Conservation (phyloP, 37 sponge, comb jelly and placozoan genomes). For the Bolinopsis microptera region DNA sequence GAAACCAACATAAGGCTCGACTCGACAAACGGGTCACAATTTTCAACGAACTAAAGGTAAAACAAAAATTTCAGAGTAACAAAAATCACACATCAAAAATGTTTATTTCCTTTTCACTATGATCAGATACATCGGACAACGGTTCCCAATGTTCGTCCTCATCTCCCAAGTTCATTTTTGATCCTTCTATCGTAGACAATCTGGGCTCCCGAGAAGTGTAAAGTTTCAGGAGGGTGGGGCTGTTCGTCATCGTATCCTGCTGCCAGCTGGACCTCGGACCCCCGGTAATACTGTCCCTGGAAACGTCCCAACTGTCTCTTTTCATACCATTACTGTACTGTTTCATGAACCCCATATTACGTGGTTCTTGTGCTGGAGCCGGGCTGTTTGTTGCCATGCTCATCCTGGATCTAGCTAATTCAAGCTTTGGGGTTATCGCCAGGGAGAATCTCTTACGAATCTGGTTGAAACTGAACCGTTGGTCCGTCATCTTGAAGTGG, state of each 20-base stretch:
- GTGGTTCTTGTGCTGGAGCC: not conserved
- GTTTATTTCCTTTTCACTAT: not conserved
- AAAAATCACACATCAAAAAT: constrained; percentile 10
- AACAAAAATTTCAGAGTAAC: too few species aligned
- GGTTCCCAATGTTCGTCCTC: too few species aligned
- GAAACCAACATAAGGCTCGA: constrained; percentile 32
- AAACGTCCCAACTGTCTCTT: constrained; percentile 7
- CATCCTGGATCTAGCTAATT: not conserved
- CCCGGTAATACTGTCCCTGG: not conserved
- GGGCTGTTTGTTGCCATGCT: not conserved
- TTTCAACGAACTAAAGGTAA: constrained; percentile 58
- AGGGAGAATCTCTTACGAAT: not conserved
- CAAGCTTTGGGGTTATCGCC: not conserved
- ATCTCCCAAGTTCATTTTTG: not conserved
- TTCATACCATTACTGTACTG: constrained; percentile 18
- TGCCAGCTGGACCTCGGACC: not conserved
- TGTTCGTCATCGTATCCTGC: not conserved
- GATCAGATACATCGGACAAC: not conserved
- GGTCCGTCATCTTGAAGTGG: not conserved
- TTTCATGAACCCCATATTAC: not conserved
- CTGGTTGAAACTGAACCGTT: not conserved
- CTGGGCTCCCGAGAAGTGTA: not conserved
- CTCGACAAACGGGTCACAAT: constrained; percentile 31
- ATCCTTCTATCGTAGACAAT: not conserved
- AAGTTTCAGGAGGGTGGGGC: not conserved